Percentiles rank a stretch among this genome's conserved stretches.
Conservation (phyloP, 2,888 invertebrate genomes). For the Orthosia gothica region DNA sequence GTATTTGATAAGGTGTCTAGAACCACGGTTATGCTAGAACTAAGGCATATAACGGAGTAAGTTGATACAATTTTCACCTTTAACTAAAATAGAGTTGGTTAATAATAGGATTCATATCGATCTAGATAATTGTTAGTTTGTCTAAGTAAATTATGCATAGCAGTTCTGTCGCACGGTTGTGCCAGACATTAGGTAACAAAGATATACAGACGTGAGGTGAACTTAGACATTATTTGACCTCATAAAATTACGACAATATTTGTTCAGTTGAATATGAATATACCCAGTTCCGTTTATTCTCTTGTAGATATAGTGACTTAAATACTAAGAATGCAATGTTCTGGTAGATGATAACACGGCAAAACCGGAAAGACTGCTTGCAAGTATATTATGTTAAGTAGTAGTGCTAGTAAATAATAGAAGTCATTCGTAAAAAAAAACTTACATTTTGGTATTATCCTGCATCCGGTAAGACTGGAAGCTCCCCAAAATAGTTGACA, state of each 20-base stretch:
- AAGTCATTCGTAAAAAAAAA: not conserved
- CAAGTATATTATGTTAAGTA: too few species aligned
- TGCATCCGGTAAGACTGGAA: too few species aligned
- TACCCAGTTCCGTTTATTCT: not conserved
- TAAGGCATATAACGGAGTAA: not conserved
- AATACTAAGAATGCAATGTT: not conserved
- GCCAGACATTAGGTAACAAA: not conserved
- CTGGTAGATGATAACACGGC: not conserved
- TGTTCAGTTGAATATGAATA: not conserved
- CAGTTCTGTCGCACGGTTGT: not conserved
- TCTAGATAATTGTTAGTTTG: constrained; percentile 25
- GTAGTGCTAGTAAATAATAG: not conserved
- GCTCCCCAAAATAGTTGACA: too few species aligned
- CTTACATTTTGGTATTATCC: too few species aligned
- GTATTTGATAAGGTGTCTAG: not conserved
- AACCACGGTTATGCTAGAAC: not conserved
- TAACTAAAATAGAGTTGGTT: constrained; percentile 18
- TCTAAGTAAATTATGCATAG: constrained; percentile 41
- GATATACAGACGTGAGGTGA: not conserved
- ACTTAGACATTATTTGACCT: constrained; percentile 11
- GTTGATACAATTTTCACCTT: constrained; percentile 30
- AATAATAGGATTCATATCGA: constrained; percentile 35
- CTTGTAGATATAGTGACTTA: not conserved
- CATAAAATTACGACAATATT: not conserved
- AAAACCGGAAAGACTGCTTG: not conserved